Evolutionary conservation across 2,113 vertebrate species (phyloP).

Genomic region (Strix aluco): DNA sequence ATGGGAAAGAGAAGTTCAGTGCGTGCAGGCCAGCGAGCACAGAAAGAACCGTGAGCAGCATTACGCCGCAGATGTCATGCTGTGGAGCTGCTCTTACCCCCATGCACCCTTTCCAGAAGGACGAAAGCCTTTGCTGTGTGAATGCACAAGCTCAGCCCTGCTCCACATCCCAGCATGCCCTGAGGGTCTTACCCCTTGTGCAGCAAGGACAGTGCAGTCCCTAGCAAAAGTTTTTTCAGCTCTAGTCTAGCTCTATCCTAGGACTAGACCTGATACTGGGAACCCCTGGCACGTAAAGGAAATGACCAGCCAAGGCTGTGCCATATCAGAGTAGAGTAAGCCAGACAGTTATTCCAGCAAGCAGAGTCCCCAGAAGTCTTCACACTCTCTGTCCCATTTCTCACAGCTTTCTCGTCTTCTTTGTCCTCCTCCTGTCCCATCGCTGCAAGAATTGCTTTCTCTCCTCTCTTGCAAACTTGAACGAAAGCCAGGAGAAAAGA

Average conservation of each 20-base stretch:
- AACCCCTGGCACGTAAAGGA: neutral
- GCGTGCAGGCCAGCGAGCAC: rapidly evolving
- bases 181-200: neutral
- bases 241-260: neutral
- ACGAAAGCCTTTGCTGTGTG: neutral
- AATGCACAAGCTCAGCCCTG: neutral
- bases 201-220: neutral
- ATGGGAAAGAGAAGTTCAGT: neutral
- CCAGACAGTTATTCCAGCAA: neutral
- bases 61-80: rapidly evolving
- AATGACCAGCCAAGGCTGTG: neutral
- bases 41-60: rapidly evolving
- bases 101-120: rapidly evolving
- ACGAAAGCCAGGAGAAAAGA: neutral
- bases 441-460: neutral
- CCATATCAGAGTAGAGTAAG: neutral
- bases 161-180: neutral
- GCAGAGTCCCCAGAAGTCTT: neutral
- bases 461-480: neutral
- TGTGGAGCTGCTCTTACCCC: rapidly evolving
- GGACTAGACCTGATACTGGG: neutral
- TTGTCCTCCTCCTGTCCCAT: neutral
- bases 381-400: neutral
- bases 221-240: neutral
- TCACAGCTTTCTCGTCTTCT: neutral